These are phyloP conservation scores for Corticium candelabrum DNA, from an alignment of 37 sponge, comb jelly and placozoan genomes.

Conservation along the genomic window DNA sequence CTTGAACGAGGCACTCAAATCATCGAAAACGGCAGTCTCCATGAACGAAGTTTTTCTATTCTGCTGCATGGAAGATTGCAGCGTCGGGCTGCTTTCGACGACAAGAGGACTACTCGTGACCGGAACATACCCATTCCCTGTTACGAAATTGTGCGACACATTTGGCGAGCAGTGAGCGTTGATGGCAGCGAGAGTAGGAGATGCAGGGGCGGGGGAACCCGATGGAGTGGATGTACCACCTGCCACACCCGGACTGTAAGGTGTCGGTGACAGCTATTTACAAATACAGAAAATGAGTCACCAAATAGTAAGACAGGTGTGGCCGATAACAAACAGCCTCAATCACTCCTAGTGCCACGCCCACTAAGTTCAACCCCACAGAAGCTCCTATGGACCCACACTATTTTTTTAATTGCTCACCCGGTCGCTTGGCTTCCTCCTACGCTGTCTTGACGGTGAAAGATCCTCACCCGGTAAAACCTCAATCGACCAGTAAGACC, in stretches of 20 bases:
- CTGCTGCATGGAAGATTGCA: neutral
- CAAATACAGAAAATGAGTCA: no score
- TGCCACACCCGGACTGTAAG: neutral
- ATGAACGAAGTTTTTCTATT: conserved; percentile 15
- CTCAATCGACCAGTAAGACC: conserved; percentile 85
- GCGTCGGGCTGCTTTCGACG: neutral
- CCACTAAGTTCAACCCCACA: no score
- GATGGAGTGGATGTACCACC: neutral
- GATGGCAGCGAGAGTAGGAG: neutral
- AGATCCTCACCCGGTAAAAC: neutral
- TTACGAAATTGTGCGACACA: neutral
- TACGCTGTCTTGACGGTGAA: neutral
- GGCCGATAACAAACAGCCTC: no score
- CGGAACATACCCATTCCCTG: neutral
- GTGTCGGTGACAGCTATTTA: neutral
- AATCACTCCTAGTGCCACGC: no score
- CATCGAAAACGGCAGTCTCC: conserved; percentile 40
- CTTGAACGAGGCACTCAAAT: conserved; percentile 47
- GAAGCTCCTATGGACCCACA: neutral
- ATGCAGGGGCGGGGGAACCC: neutral
- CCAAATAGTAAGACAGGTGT: no score
- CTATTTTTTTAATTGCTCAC: neutral
- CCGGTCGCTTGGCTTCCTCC: neutral
- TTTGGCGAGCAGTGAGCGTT: neutral
- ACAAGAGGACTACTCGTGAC: neutral